Percentiles rank a stretch among this genome's conserved stretches.
These are phyloP conservation scores for Cybosia mesomella DNA, from an alignment of 2,888 invertebrate genomes.

Conservation along the genomic window DNA sequence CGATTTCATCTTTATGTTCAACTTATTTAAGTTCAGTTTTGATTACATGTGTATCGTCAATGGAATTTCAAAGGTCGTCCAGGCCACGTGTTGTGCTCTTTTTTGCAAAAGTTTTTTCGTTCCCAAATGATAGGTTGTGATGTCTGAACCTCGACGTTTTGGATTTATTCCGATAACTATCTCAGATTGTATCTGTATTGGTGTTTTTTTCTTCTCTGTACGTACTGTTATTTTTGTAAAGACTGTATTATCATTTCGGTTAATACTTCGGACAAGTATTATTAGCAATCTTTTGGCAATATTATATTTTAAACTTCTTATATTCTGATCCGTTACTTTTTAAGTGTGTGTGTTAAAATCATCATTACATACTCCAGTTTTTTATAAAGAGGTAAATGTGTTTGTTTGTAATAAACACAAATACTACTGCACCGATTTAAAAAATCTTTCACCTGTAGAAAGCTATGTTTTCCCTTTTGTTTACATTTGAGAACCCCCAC, in stretches of 20 bases:
- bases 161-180: slow-evolving; percentile 52
- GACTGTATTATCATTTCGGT: slow-evolving; percentile 20
- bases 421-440: not conserved
- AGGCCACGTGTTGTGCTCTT: slow-evolving; percentile 77
- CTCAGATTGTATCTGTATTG: slow-evolving; percentile 47
- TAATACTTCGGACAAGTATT: slow-evolving; percentile 44
- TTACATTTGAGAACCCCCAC: too few species aligned
- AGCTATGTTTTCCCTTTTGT: too few species aligned
- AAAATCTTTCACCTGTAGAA: too few species aligned
- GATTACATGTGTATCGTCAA: slow-evolving; percentile 32
- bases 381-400: not conserved
- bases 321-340: slow-evolving; percentile 36
- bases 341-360: not conserved
- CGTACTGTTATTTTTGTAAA: slow-evolving; percentile 39
- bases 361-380: not conserved
- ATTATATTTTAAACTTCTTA: slow-evolving; percentile 28
- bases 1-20: slow-evolving; percentile 53
- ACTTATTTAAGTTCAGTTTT: slow-evolving; percentile 42
- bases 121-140: slow-evolving; percentile 70
- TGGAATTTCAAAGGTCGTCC: slow-evolving; percentile 82
- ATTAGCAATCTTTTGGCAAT: slow-evolving; percentile 33
- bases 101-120: slow-evolving; percentile 76
- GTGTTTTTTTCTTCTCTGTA: slow-evolving; percentile 43
- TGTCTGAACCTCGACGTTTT: slow-evolving; percentile 49
- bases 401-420: not conserved